Percentiles rank a stretch among this genome's conserved stretches.
These are phyloP conservation scores for Plecotus auritus DNA, from an alignment of 2,113 vertebrate genomes.

Conservation along the genomic window DNA sequence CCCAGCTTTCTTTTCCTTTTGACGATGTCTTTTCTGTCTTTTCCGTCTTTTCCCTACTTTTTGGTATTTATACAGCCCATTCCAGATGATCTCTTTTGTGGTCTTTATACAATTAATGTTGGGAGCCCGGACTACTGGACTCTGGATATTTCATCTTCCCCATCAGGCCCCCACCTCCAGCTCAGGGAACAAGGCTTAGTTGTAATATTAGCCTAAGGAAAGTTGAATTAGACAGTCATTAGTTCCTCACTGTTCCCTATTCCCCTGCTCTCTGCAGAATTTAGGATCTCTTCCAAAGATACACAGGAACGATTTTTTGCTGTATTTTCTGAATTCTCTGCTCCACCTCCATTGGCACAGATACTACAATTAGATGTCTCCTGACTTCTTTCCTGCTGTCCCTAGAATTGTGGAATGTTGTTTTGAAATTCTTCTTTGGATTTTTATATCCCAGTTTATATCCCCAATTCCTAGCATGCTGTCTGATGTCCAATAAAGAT, in stretches of 20 bases:
- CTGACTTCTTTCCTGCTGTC: conserved; percentile 33
- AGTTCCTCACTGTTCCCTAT: neutral
- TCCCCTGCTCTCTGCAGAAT: neutral
- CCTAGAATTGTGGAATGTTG: conserved; percentile 45
- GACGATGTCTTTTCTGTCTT: neutral
- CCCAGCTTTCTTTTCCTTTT: neutral
- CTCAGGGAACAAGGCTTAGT: neutral
- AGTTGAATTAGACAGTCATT: conserved; percentile 17
- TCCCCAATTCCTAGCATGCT: conserved; percentile 37
- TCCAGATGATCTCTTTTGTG: neutral
- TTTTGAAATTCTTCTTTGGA: conserved; percentile 58
- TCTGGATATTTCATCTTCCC: conserved; percentile 37
- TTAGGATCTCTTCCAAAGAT: conserved; percentile 57
- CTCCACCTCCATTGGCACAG: conserved; percentile 15
- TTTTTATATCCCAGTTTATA: conserved; percentile 49
- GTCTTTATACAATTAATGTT: conserved; percentile 19
- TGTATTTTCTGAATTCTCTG: conserved; percentile 24
- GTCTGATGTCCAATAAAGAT: conserved; percentile 1
- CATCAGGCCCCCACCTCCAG: neutral
- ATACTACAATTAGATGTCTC: conserved; percentile 34
- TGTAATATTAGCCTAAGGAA: conserved; percentile 41
- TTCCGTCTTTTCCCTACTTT: neutral
- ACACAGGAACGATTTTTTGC: conserved; percentile 6
- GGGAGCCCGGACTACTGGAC: conserved; percentile 8
- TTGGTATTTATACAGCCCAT: conserved; percentile 10